Evolutionary conservation across 2,113 vertebrate species (phyloP), one percentile per base, ranked within the genome.

Genomic region (Synodontis membranacea): DNA sequence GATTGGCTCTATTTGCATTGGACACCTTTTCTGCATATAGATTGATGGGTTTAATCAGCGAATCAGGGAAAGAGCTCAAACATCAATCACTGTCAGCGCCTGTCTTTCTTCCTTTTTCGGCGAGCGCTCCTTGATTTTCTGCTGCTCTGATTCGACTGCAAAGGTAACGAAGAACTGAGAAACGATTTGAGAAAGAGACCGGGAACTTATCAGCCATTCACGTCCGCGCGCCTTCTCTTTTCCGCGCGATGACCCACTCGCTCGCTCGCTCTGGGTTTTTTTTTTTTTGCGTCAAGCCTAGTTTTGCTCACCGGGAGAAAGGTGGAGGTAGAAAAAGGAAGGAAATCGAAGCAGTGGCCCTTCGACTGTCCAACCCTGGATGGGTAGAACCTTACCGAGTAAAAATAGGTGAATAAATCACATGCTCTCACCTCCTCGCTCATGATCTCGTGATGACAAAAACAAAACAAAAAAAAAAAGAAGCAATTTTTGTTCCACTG

Each of bases 21-120:
- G 97, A 98, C 97, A 95, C 94, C 95, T 95, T 93, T 93, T 95
- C 94, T 95, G 95, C 94, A 98, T 98, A 96, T 96, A 97, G 97
- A 98, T 98, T 98, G 97, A 99, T 98, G 97, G 97, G 95, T 97
- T 97, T 98, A 97, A 99, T 98, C 97, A 97, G 96, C 94, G 70
- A 98, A 98, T 98, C 97, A 98, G 95, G 96, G 96, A 95, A 93
- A 96, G 94, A 94, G 94, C 95, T 96, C 94, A 95, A 92, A 95
- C 96, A 99, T 99, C 97, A 97, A 98, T 97, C 96, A 96, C 89
- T 97, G 96, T 97, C 97, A 96, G 64, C 42, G 75, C 91, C 91
- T 91, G 92, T 94, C 95, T 92, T 93, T 93, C 91, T 94, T 93
- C 95, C 95, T 91, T 80, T 80, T 94, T 94, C 56, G 11, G 31